A percentile compares a stretch with the other conserved stretches of the same genome.
These are phyloP conservation scores for Acleris sparsana DNA, from an alignment of 2,888 invertebrate genomes.

Conservation along the genomic window DNA sequence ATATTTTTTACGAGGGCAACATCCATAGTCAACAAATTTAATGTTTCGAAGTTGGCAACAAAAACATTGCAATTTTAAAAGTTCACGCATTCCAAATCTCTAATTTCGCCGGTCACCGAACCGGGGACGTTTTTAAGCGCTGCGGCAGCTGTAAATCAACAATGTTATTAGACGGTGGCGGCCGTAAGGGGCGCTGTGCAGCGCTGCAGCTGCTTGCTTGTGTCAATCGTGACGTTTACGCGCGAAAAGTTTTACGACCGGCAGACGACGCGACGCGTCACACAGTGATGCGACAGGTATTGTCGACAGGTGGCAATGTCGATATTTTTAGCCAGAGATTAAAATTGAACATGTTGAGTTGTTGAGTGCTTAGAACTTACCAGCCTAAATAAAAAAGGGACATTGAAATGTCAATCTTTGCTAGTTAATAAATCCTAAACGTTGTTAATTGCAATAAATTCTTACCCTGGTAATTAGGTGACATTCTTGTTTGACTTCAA, in stretches of 20 bases:
- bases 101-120: constrained; percentile 37
- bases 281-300: constrained; percentile 60
- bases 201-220: constrained; percentile 78
- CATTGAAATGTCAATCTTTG: too few species aligned
- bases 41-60: constrained; percentile 2
- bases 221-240: constrained; percentile 81
- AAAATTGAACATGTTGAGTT: too few species aligned
- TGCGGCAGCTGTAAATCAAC: constrained; percentile 65
- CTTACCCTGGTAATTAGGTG: too few species aligned
- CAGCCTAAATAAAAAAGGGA: too few species aligned
- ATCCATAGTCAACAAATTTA: constrained; percentile 14
- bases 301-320: constrained; percentile 37
- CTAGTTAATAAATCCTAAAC: too few species aligned
- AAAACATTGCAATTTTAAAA: constrained; percentile 26
- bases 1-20: constrained; percentile 11
- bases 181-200: constrained; percentile 67
- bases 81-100: constrained; percentile 17
- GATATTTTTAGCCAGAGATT: constrained; percentile 38
- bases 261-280: constrained; percentile 73
- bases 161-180: constrained; percentile 66
- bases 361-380: too few species aligned
- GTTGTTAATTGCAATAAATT: too few species aligned
- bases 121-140: constrained; percentile 36
- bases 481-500: too few species aligned
- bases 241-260: constrained; percentile 81